Evolutionary conservation across 2,113 vertebrate genomes (phyloP), one percentile per base, ranked within the genome.

Genomic region (Capra hircus): DNA sequence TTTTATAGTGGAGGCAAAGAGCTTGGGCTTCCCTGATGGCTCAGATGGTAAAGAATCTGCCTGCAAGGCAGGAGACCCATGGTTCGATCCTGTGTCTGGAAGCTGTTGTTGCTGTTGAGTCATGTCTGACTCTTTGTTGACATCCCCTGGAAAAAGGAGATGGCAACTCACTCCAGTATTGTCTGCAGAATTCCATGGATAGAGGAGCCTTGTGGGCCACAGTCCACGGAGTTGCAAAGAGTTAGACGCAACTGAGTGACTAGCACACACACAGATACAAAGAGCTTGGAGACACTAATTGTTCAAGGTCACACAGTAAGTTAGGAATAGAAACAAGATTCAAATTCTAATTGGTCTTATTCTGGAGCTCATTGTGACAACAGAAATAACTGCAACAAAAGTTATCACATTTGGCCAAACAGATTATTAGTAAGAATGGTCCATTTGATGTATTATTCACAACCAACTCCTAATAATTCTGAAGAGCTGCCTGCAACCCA

Each of bases 381-480:
- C 71, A 55, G 23, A 78, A 83, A 45, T 77, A 71, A 83, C 52
- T 57, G n/a, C 33, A 80, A 4, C 59, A 92, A 86, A 92, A 59
- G 59, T 88, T 80, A 95, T 16, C 78, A 27, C 3, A 27, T 4
- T 19, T 57, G 67, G 80, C 64, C 89, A 67, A 87, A 91, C 82
- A 84, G n/a, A 89, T 36, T 40, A 55, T 33, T 57, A 30, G 48
- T 74, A 30, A 74, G 23, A 55, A 33, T 53, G 57, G 48, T 74
- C 89, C 43, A 52, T 14, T 93, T 93, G 71, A 64, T 15, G 0
- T 45, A 86, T 74, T 71, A 87, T 81, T 84, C 8, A n/a, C 45
- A 91, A 95, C 59, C 60, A 89, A 27, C 40, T 94, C 57, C 64
- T 81, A 48, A 6, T 53, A n/a, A 94, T 17, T 88, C 36, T 48